phyloP scores from a whole-genome alignment of 2,113 vertebrate species.

The Uria aalge region DNA sequence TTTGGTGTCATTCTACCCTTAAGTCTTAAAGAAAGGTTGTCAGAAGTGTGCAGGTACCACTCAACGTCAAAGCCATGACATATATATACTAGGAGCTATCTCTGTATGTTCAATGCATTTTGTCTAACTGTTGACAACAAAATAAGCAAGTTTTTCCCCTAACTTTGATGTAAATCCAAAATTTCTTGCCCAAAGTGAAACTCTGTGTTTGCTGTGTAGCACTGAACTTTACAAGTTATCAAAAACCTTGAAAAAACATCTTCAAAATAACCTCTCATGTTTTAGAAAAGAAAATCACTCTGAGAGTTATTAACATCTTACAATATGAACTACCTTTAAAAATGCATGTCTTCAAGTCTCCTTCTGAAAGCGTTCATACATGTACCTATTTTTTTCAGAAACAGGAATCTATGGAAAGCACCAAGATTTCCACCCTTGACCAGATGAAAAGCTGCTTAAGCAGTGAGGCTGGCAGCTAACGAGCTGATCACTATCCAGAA shows the following conservation, averaged over 20 bases:
- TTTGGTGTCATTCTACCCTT: neutral
- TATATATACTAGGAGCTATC: neutral
- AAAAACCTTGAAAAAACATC: neutral
- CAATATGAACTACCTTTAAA: neutral
- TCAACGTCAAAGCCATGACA: fast-evolving
- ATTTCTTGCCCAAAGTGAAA: neutral
- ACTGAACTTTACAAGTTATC: neutral
- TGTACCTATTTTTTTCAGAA: neutral
- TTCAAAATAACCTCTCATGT: fast-evolving
- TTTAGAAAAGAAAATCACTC: neutral
- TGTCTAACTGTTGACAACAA: neutral
- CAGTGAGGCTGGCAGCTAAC: neutral
- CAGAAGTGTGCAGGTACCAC: neutral
- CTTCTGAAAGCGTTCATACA: neutral
- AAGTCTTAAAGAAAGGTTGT: neutral
- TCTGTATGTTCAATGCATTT: neutral
- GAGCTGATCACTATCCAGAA: neutral
- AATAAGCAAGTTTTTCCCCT: neutral
- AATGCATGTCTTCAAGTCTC: neutral
- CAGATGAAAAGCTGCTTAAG: neutral
- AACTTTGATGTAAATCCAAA: neutral
- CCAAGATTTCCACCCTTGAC: neutral
- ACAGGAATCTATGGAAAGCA: fast-evolving
- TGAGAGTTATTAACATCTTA: neutral
- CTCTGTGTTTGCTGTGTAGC: fast-evolving